Conservation (phyloP, 2,113 vertebrate genomes). For the Capreolus pygargus region DNA sequence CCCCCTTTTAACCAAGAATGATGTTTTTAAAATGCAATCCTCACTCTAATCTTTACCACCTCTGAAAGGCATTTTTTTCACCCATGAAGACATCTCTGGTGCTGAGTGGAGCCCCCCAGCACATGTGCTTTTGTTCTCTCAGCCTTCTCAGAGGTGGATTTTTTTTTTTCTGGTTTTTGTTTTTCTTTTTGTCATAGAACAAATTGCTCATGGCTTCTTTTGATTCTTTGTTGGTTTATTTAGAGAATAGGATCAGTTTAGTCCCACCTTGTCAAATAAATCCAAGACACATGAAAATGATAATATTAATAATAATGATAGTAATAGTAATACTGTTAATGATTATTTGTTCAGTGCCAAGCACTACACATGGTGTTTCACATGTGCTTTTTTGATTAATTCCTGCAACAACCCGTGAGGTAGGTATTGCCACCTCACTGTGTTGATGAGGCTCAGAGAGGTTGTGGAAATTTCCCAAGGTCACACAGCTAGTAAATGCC, state of each 20-base stretch:
- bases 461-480: neutral
- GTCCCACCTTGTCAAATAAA: neutral
- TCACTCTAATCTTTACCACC: neutral
- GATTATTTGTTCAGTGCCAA: neutral
- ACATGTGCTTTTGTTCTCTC: neutral
- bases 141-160: neutral
- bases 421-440: neutral
- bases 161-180: neutral
- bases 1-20: neutral
- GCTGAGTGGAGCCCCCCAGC: neutral
- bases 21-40: constrained; percentile 5
- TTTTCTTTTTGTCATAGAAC: neutral
- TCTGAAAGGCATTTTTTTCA: neutral
- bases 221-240: constrained; percentile 37
- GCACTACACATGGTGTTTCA: neutral
- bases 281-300: neutral
- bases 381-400: neutral
- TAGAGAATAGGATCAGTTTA: constrained; percentile 19
- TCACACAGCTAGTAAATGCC: neutral
- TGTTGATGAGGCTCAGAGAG: neutral
- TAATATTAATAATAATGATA: neutral
- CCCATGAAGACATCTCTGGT: neutral
- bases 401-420: neutral
- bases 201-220: constrained; percentile 38
- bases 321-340: neutral